A percentile compares a stretch with the other conserved stretches of the same genome.
phyloP scores from a whole-genome alignment of 2,797 vertebrate genomes.

The Labroides dimidiatus region DNA sequence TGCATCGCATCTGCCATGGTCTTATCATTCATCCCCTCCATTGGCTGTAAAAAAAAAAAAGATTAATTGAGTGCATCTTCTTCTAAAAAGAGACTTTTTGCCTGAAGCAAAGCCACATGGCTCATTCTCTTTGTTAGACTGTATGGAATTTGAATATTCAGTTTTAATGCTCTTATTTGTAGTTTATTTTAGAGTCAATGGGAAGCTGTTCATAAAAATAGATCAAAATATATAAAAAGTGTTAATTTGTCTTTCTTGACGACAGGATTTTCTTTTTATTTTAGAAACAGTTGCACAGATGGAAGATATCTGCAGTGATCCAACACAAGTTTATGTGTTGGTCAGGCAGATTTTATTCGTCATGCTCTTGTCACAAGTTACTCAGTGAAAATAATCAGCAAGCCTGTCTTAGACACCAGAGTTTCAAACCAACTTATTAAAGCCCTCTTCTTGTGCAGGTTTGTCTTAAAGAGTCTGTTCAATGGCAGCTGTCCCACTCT shows the following conservation, averaged over 20 bases:
- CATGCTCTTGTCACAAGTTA: neutral
- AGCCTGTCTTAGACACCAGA: neutral
- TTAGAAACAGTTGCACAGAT: too few relatives aligned
- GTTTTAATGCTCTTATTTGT: neutral
- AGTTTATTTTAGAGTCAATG: neutral
- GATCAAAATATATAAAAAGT: too few relatives aligned
- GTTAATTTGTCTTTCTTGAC: too few relatives aligned
- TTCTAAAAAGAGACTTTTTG: neutral
- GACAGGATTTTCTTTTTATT: too few relatives aligned
- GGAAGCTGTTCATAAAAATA: too few relatives aligned
- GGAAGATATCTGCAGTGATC: neutral
- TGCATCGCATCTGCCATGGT: slow-evolving; percentile 92
- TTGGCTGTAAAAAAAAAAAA: slow-evolving; percentile 78
- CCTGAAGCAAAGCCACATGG: neutral
- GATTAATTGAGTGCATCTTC: neutral
- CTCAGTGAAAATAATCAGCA: neutral
- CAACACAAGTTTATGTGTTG: neutral
- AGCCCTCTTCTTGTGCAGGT: neutral
- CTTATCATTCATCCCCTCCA: slow-evolving; percentile 96
- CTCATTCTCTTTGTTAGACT: neutral
- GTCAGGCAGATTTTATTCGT: neutral
- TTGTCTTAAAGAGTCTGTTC: neutral
- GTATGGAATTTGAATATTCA: neutral
- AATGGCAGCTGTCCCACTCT: neutral
- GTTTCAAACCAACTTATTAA: neutral